Conservation (phyloP, 2,113 vertebrate species). For the Brevimyrus niger region DNA sequence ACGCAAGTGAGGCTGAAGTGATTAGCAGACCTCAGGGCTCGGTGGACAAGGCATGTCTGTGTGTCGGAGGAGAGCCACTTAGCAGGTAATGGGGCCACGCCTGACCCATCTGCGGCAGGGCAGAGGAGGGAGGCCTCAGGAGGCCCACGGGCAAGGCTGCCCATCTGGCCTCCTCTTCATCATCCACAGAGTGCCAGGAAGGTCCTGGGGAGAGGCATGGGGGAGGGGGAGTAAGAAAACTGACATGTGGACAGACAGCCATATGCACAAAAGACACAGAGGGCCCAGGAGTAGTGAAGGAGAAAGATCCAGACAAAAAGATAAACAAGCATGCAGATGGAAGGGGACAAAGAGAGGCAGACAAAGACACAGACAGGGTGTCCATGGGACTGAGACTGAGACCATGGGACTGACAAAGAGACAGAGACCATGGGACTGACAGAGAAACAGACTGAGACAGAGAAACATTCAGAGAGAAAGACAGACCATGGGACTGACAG, state of each 20-base stretch:
- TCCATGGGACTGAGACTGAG: no score
- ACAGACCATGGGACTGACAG: background rate
- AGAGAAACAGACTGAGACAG: background rate
- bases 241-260: background rate
- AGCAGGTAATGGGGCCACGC: conserved; percentile 36
- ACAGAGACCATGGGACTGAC: background rate
- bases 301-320: background rate
- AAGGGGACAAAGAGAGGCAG: background rate
- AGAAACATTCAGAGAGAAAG: background rate
- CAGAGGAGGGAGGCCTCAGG: conserved; percentile 29
- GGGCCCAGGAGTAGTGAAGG: background rate
- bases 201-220: conserved; percentile 40
- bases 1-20: background rate
- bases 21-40: background rate
- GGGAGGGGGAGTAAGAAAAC: background rate
- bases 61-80: conserved; percentile 33
- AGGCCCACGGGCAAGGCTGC: conserved; percentile 26
- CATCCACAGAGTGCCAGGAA: conserved; percentile 30
- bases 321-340: background rate
- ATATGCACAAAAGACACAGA: background rate
- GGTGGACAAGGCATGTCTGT: conserved; percentile 9
- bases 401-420: background rate
- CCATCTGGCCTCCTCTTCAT: conserved; percentile 47
- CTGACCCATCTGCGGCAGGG: conserved; percentile 35
- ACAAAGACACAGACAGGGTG: background rate